Percentiles rank a stretch among this genome's conserved stretches.
Conservation (phyloP, 1,140 invertebrate genomes). For the Drosophila busckii region DNA sequence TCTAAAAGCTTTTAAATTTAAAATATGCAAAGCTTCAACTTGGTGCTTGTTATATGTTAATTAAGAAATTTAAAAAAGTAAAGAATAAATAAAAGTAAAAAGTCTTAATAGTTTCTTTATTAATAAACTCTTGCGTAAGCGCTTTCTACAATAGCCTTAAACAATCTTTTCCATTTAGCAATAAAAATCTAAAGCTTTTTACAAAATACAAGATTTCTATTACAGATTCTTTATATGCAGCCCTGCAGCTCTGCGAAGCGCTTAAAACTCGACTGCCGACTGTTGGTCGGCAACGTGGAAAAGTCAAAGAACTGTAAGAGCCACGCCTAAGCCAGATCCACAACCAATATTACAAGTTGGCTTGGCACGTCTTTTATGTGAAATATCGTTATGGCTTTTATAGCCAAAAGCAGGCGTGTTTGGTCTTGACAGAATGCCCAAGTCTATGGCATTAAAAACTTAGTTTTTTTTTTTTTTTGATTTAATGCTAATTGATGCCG, state of each 20-base stretch:
- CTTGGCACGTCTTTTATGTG: constrained; percentile 21
- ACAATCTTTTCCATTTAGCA: not conserved
- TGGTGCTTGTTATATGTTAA: no score
- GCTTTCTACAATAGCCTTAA: not conserved
- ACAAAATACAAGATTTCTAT: constrained; percentile 45
- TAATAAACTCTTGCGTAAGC: not conserved
- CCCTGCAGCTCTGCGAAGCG: not conserved
- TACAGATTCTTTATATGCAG: constrained; percentile 25
- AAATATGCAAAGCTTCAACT: no score
- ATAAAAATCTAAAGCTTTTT: not conserved
- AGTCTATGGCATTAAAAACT: constrained; percentile 36
- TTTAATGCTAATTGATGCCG: constrained; percentile 71
- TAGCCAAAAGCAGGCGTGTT: constrained; percentile 7
- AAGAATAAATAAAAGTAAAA: no score
- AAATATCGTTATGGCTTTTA: constrained; percentile 23
- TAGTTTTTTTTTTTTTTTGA: no score
- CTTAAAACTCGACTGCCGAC: no score
- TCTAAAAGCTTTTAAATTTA: no score
- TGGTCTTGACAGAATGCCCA: constrained; percentile 1
- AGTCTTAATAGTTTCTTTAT: no score
- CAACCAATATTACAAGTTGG: constrained; percentile 18
- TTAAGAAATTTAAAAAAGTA: no score
- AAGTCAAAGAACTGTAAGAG: constrained; percentile 37
- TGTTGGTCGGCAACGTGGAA: constrained; percentile 9
- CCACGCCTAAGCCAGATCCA: constrained; percentile 20